Evolutionary conservation across 2,888 invertebrate genomes (phyloP).

Genomic region (Chrysolina oricalcia): DNA sequence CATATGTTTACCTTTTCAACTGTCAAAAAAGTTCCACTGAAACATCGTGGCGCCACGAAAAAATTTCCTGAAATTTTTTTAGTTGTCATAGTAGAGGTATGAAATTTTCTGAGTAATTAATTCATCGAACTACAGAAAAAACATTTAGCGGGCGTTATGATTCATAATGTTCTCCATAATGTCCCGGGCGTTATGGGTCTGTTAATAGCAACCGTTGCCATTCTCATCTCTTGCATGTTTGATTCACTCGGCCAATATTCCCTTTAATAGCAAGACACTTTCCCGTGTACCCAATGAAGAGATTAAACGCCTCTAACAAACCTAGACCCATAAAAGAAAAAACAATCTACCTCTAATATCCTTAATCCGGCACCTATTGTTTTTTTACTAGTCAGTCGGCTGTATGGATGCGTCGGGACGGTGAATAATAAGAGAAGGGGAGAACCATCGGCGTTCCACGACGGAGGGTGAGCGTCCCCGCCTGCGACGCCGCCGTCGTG

Average conservation of each 20-base stretch:
- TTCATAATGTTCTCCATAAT: no score
- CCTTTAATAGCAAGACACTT: background rate
- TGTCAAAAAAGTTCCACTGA: no score
- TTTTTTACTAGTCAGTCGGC: conserved; percentile 37
- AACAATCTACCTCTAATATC: background rate
- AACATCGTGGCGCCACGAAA: no score
- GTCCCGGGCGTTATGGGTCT: no score
- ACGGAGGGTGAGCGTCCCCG: conserved; percentile 57
- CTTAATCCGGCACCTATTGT: conserved; percentile 33
- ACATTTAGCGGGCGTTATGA: no score
- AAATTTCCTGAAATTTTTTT: no score
- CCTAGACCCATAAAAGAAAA: background rate
- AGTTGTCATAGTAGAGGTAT: no score
- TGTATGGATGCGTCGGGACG: conserved; percentile 46
- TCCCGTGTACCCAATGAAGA: background rate
- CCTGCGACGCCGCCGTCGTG: conserved; percentile 50
- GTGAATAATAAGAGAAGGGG: conserved; percentile 38
- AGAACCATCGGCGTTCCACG: conserved; percentile 40
- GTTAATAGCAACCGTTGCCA: no score
- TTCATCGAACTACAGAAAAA: no score
- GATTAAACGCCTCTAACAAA: background rate
- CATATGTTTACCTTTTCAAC: no score
- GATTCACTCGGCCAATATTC: background rate
- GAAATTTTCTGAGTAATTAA: no score
- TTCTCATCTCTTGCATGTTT: no score